Evolutionary conservation across 1,140 invertebrate species (phyloP), one percentile per base, ranked within the genome.

Genomic region (Armadillidium nasatum): DNA sequence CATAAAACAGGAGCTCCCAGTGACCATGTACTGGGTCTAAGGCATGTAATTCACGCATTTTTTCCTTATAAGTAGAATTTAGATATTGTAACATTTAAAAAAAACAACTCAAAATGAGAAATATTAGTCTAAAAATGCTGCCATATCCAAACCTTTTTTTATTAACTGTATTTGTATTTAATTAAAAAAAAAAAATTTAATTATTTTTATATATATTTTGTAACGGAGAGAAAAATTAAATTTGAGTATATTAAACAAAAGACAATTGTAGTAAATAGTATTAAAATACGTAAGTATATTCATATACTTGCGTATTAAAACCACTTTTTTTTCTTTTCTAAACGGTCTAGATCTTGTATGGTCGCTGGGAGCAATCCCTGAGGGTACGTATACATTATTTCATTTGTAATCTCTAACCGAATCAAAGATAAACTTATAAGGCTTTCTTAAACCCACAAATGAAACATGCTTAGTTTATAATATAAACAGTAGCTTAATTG

Each of bases 351-450:
- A 95, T 93, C 94, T 95, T 90, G 95, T 96, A 92, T 96, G 94
- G 94, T 94, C 94, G 87, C 90, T 96, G 90, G 94, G 93, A 90
- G 93, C 93, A 89, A 91, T 95, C 89, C 93, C 93, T 88, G 94
- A 96, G 89, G 93, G 94, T 95, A 89, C 92, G 92, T 92, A 83
- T 78, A 68, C 75, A 71, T 74, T 72, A 44, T 60, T 60, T 60
- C 50, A 60, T 60, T 60, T 60, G 7, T 60, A 33, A 33, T 33
- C 1, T 33, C 33, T 33, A 33, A 33, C 33, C 33, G 33, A 33
- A 33, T 19, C 50, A 60, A 60, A 60, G 19, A 60, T 15, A 60
- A 60, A 60, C 1, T 60, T 60, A 3, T 33, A 3, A 33, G 6
- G 33, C 33, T 33, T 33, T 33, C 6, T 33, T 33, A 60, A 3